phyloP scores from a whole-genome alignment of 2,888 invertebrate genomes.

The Sicus ferrugineus region DNA sequence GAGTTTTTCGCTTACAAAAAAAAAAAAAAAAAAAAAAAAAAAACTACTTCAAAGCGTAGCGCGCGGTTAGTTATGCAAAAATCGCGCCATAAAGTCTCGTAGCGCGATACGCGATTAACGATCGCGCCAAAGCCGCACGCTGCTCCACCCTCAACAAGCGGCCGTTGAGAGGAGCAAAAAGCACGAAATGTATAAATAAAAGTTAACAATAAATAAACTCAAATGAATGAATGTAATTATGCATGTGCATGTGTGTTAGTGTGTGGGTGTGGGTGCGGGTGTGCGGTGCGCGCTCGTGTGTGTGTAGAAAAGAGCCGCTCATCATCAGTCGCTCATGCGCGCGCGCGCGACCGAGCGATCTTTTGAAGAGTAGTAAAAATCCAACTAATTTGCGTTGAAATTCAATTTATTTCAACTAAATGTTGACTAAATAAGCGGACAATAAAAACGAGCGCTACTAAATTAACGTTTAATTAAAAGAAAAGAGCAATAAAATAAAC shows the following conservation, averaged over 20 bases:
- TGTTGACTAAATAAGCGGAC: constrained; percentile 7
- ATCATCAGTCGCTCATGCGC: constrained; percentile 1
- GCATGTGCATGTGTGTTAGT: constrained; percentile 2
- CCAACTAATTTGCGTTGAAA: constrained; percentile 26
- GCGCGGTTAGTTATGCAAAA: constrained; percentile 44
- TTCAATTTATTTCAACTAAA: constrained; percentile 7
- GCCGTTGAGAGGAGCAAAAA: neutral
- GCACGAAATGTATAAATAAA: neutral
- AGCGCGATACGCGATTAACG: constrained; percentile 30
- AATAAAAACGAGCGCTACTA: neutral
- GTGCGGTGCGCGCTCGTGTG: neutral
- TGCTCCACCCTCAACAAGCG: constrained; percentile 18
- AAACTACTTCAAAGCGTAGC: constrained; percentile 40
- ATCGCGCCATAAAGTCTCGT: constrained; percentile 44
- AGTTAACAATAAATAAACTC: neutral
- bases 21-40: neutral
- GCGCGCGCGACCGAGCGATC: constrained; percentile 12
- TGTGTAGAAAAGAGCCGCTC: neutral
- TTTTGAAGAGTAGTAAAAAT: neutral
- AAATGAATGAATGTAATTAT: constrained; percentile 1
- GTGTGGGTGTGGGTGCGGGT: neutral
- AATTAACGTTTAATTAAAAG: constrained; percentile 21
- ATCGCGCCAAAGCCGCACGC: constrained; percentile 15
- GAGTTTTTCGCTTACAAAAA: neutral
- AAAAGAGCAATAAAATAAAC: too few relatives aligned